Evolutionary conservation across 2,113 vertebrate genomes (phyloP).

Genomic region (Entosphenus tridentatus): DNA sequence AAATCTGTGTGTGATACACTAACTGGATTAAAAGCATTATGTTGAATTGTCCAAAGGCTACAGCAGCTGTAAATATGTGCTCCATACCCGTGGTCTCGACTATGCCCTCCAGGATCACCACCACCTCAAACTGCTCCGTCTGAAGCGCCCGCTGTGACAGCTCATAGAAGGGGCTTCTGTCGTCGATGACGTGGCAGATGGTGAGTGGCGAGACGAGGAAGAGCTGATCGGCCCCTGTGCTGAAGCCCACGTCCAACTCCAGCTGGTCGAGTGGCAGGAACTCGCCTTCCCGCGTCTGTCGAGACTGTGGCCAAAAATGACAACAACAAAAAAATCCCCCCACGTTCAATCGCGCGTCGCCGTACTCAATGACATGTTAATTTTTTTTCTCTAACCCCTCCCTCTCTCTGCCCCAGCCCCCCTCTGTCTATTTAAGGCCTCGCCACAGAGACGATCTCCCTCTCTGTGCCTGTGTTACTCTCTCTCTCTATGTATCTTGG

Average conservation of each 20-base stretch:
- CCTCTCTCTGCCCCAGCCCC: too few relatives aligned
- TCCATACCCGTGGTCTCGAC: constrained; percentile 55
- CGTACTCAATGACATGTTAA: too few relatives aligned
- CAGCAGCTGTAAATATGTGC: background rate
- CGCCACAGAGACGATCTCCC: too few relatives aligned
- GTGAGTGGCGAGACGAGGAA: constrained; percentile 61
- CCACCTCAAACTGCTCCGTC: constrained; percentile 60
- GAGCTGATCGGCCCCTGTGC: constrained; percentile 58
- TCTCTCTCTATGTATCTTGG: too few relatives aligned
- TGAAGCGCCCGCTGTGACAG: constrained; percentile 49
- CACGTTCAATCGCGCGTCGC: too few relatives aligned
- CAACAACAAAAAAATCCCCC: background rate
- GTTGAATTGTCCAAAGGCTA: too few relatives aligned
- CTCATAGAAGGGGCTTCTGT: constrained; percentile 54
- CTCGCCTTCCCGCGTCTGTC: constrained; percentile 61
- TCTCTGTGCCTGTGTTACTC: too few relatives aligned
- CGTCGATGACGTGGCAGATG: constrained; percentile 61
- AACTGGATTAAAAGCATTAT: too few relatives aligned
- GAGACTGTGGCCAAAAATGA: constrained; percentile 28
- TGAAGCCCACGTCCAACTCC: constrained; percentile 60
- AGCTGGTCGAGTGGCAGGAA: constrained; percentile 62
- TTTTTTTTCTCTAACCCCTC: too few relatives aligned
- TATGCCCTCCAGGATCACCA: constrained; percentile 63
- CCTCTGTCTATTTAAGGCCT: too few relatives aligned
- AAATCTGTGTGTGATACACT: too few relatives aligned